Evolutionary conservation across 2,888 invertebrate genomes (phyloP).

Genomic region (Caradrina kadenii): DNA sequence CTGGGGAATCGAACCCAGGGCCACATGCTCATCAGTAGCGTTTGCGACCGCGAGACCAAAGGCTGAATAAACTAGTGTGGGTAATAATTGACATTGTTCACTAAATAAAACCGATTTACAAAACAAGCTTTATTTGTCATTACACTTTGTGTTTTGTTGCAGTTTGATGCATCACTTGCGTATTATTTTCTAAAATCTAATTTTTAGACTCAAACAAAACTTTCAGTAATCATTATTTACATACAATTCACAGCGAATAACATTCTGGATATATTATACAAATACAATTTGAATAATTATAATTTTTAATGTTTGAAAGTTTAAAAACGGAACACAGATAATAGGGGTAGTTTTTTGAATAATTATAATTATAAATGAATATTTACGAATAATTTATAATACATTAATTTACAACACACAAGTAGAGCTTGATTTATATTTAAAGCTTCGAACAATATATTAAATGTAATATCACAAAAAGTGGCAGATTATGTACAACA

Average conservation of each 20-base stretch:
- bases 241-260: constrained; percentile 64
- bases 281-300: constrained; percentile 54
- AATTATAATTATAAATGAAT: constrained; percentile 11
- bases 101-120: constrained; percentile 68
- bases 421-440: constrained; percentile 56
- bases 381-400: constrained; percentile 17
- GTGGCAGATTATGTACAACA: constrained; percentile 64
- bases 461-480: constrained; percentile 67
- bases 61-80: too few species aligned
- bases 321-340: constrained; percentile 9
- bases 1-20: too few species aligned
- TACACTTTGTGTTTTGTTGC: constrained; percentile 81
- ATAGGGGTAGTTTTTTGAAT: not conserved
- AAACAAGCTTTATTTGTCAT: constrained; percentile 88
- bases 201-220: constrained; percentile 50
- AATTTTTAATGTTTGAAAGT: constrained; percentile 12
- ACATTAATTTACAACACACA: constrained; percentile 55
- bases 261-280: constrained; percentile 58
- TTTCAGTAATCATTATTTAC: constrained; percentile 65
- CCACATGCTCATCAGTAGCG: too few species aligned
- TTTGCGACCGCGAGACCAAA: too few species aligned
- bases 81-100: not conserved
- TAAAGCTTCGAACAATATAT: constrained; percentile 65
- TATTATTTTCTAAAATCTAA: constrained; percentile 56
- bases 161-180: constrained; percentile 63